Evolutionary conservation across 64 coral and sea anemone genomes (phyloP).

Genomic region (Exaiptasia diaphana): DNA sequence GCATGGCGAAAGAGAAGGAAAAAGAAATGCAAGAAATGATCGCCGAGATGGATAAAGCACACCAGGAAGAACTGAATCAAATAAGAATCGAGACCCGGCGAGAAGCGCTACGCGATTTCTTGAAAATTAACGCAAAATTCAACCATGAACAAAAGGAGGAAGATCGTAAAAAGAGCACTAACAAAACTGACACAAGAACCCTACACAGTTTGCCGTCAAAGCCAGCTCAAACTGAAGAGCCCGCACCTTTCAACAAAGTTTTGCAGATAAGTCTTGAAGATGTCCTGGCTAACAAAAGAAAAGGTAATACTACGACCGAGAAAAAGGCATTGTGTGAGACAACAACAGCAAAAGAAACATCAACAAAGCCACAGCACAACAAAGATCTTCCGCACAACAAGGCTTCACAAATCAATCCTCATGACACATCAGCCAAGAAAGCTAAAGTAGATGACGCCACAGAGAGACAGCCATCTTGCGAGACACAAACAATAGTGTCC

Average conservation of each 20-base stretch:
- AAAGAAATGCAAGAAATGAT: background rate
- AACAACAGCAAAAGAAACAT: background rate
- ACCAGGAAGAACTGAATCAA: background rate
- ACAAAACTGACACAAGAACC: background rate
- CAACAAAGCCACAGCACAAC: too few relatives aligned
- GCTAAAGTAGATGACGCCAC: background rate
- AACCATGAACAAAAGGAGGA: background rate
- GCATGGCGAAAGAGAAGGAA: background rate
- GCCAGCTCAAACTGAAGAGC: background rate
- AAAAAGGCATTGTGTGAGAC: too few relatives aligned
- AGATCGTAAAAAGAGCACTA: background rate
- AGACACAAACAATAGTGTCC: too few relatives aligned
- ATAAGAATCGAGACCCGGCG: background rate
- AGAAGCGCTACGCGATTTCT: background rate
- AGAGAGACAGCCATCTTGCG: too few relatives aligned
- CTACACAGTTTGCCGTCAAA: background rate
- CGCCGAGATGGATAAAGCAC: background rate
- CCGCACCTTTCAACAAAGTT: background rate
- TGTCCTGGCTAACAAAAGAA: background rate
- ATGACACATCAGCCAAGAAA: background rate
- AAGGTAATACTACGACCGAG: too few relatives aligned
- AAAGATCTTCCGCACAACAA: too few relatives aligned
- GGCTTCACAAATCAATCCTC: too few relatives aligned
- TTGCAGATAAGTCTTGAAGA: background rate
- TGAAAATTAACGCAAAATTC: background rate